Conservation (phyloP, 2,888 invertebrate species). For the Galerucella calmariensis region DNA sequence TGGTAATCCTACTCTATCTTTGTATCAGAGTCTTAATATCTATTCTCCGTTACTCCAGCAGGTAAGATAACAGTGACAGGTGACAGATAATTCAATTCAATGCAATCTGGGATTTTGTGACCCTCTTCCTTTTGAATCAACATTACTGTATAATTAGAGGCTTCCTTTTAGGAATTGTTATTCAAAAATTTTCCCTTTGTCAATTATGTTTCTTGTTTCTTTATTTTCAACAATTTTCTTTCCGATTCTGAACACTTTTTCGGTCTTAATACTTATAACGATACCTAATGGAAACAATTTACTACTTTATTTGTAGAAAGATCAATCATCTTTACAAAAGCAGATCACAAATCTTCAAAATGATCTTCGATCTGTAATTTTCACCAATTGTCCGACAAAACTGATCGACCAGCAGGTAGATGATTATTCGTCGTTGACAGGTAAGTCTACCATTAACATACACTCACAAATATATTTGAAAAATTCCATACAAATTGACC, state of each 20-base stretch:
- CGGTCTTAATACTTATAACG: too few relatives aligned
- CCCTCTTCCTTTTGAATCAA: too few relatives aligned
- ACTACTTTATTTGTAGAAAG: constrained; percentile 43
- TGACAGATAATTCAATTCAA: too few relatives aligned
- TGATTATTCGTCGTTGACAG: constrained; percentile 59
- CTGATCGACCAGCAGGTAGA: constrained; percentile 57
- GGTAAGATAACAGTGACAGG: constrained; percentile 43
- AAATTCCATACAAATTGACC: too few relatives aligned
- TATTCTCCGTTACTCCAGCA: constrained; percentile 65
- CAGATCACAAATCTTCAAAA: constrained; percentile 61
- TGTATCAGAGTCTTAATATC: constrained; percentile 72
- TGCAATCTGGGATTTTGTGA: too few relatives aligned
- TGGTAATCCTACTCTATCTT: constrained; percentile 70
- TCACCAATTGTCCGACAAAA: constrained; percentile 47
- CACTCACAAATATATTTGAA: neutral
- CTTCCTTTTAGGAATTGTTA: too few relatives aligned
- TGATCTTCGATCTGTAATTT: constrained; percentile 58
- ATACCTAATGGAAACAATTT: too few relatives aligned
- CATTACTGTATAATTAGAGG: too few relatives aligned
- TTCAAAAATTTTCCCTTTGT: too few relatives aligned
- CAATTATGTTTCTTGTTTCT: too few relatives aligned
- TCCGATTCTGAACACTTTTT: too few relatives aligned
- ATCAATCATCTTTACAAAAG: constrained; percentile 55
- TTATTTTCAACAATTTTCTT: too few relatives aligned
- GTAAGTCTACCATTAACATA: constrained; percentile 41